Evolutionary conservation across 2,113 vertebrate genomes (phyloP).

Genomic region (Tetrax tetrax): DNA sequence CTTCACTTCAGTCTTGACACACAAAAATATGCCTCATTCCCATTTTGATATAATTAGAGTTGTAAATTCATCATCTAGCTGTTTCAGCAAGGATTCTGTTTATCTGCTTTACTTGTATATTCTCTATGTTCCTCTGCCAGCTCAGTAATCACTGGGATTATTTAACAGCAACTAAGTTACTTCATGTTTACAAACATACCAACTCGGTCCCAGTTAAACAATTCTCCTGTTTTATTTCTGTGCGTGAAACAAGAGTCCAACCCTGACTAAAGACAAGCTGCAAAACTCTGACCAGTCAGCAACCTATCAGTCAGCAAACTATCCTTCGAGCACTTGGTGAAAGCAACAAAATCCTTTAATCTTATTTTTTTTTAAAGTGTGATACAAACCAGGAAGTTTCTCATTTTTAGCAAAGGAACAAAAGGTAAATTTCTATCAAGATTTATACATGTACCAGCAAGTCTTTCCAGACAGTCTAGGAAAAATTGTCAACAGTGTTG

Average conservation of each 20-base stretch:
- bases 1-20: neutral
- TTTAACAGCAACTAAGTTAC: neutral
- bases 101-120: neutral
- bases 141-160: neutral
- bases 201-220: neutral
- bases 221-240: neutral
- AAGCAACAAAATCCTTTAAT: neutral
- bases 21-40: neutral
- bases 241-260: neutral
- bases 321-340: neutral
- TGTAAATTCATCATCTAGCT: neutral
- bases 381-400: neutral
- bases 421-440: neutral
- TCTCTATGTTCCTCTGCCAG: neutral
- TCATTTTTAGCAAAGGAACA: neutral
- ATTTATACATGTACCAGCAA: neutral
- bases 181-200: neutral
- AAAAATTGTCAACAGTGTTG: neutral
- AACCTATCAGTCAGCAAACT: neutral
- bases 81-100: neutral
- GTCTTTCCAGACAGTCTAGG: neutral
- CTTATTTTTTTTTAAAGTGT: neutral
- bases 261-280: neutral
- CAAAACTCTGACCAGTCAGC: neutral
- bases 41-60: neutral